Evolutionary conservation across 2,797 vertebrate species (phyloP).

Genomic region (Xenops minutus): DNA sequence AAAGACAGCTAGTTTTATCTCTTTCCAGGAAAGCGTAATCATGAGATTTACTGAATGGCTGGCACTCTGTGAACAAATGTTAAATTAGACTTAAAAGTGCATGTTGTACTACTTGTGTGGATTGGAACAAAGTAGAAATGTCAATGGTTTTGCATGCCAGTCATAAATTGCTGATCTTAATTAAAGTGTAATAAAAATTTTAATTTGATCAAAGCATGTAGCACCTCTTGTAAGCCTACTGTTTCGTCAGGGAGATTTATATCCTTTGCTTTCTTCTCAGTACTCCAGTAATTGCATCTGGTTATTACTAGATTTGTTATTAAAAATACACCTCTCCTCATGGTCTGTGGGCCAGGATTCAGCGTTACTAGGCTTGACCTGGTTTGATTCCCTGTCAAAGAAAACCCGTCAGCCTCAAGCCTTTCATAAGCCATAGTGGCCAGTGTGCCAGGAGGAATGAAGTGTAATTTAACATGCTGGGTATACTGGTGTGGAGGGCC

Average conservation of each 20-base stretch:
- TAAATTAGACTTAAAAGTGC: not conserved
- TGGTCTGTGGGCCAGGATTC: not conserved
- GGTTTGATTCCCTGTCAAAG: not conserved
- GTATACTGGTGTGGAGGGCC: not conserved
- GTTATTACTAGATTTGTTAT: slow-evolving; percentile 10
- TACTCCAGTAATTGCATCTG: not conserved
- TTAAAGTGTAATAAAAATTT: slow-evolving; percentile 28
- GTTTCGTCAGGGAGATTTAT: not conserved
- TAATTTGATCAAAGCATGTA: slow-evolving; percentile 29
- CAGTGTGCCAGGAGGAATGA: not conserved
- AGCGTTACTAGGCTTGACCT: not conserved
- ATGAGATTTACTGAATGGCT: not conserved
- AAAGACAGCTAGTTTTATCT: slow-evolving; percentile 2
- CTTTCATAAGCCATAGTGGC: not conserved
- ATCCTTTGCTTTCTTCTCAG: not conserved
- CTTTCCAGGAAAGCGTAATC: not conserved
- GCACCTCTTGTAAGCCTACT: slow-evolving; percentile 14
- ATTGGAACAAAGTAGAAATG: slow-evolving; percentile 1
- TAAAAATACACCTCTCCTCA: not conserved
- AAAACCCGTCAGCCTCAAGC: not conserved
- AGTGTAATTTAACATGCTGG: not conserved
- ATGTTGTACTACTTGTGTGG: not conserved
- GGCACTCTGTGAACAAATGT: not conserved
- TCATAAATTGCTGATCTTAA: slow-evolving; percentile 24
- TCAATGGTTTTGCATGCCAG: not conserved